Base-by-base conservation (phyloP, 2,797 vertebrate genomes). In the Florisuga fusca region DNA sequence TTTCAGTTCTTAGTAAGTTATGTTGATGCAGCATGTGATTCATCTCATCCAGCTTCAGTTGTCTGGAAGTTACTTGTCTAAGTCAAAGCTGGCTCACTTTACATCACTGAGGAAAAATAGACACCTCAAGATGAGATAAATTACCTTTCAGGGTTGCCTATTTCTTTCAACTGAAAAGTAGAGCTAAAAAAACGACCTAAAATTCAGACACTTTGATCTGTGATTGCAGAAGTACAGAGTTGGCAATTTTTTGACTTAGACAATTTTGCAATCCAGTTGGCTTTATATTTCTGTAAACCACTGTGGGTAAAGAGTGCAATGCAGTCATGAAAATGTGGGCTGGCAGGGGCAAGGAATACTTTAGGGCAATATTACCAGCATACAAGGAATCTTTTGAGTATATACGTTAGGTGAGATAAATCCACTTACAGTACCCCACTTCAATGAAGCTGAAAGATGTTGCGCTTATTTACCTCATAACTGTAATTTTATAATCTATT, bases 381-480 rank as follows among this genome's bases (percentile, higher is more conserved):
- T 72, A 57, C 13, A 87, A 61, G 15, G 8, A 83, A 34, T 33
- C 45, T 62, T 76, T 91, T 43, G 54, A 10, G 51, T 71, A 48
- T 14, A 50, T 12, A 15, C 16, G n/a, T 67, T 51, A 87, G 27
- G 71, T 80, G 54, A 64, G 10, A 77, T 51, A 68, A 83, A 89
- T 71, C 21, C 13, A 71, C 85, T 82, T 34, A 43, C 31, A 74
- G 16, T 27, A 74, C 59, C 16, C 59, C 36, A 27, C 29, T 84
- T 77, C 68, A 85, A 19, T 51, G 26, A 86, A 91, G 72, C n/a
- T 48, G 66, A 87, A 94, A 87, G 90, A 90, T 43, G 5, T 43
- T 93, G 9, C 55, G 84, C 18, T 64, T 93, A 78, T 46, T 95
- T 90, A 87, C 36, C 84, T 90, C 71, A 78, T 34, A 76, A 72